phyloP scores from a whole-genome alignment of 2,797 vertebrate species.

The Heterohyrax brucei region DNA sequence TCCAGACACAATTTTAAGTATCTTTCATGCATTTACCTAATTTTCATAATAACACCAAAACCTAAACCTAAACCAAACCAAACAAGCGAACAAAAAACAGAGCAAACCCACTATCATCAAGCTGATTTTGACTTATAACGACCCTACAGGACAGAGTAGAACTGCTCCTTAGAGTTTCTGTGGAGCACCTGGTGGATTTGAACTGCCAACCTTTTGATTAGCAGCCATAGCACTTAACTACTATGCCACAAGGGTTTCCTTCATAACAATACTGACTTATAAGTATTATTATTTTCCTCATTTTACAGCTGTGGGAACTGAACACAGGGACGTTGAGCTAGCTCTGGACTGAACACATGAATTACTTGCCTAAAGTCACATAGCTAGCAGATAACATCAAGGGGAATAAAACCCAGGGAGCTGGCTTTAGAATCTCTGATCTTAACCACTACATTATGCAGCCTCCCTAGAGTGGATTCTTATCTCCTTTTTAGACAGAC shows the following conservation, averaged over 20 bases:
- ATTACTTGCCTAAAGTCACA: neutral
- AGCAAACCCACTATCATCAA: too few species aligned
- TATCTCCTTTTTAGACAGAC: neutral
- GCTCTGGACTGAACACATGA: neutral
- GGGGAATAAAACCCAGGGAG: neutral
- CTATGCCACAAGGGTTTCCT: too few species aligned
- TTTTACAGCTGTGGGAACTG: slow-evolving; percentile 4
- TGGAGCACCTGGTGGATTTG: too few species aligned
- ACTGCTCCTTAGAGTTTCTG: too few species aligned
- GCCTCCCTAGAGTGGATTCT: neutral
- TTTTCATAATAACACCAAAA: slow-evolving; percentile 21
- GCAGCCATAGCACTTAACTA: too few species aligned
- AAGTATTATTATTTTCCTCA: slow-evolving; percentile 18
- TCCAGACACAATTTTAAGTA: slow-evolving; percentile 39
- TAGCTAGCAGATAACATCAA: neutral
- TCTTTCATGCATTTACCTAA: neutral
- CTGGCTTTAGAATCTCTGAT: neutral
- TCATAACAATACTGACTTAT: slow-evolving; percentile 9
- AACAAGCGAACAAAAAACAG: too few species aligned
- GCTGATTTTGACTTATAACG: too few species aligned
- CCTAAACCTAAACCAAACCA: too few species aligned
- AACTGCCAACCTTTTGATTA: too few species aligned
- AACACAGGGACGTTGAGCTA: slow-evolving; percentile 26
- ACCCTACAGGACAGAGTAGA: too few species aligned
- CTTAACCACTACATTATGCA: neutral